A percentile compares a stretch with the other conserved stretches of the same genome.
Conservation (phyloP, 1,140 invertebrate species). For the Adoxophyes honmai region DNA sequence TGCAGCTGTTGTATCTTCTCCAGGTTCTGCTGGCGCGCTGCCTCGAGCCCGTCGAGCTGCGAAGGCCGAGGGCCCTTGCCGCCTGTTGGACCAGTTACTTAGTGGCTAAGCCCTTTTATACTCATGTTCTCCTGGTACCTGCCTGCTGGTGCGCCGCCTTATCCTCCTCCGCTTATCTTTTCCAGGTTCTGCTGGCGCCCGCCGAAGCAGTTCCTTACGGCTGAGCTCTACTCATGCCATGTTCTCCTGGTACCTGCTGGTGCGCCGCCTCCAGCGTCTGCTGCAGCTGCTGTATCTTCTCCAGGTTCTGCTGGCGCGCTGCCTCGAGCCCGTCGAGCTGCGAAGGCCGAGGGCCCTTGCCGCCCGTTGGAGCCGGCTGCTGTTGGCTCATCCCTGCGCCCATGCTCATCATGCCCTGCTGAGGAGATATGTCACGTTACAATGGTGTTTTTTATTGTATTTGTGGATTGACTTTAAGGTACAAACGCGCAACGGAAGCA, state of each 20-base stretch:
- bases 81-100: conserved; percentile 28
- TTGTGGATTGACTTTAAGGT: too few species aligned
- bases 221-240: too few species aligned
- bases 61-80: conserved; percentile 41
- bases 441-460: too few species aligned
- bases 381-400: conserved; percentile 41
- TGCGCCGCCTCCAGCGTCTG: conserved; percentile 86
- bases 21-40: conserved; percentile 67
- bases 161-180: too few species aligned
- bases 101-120: too few species aligned
- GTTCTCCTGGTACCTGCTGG: conserved; percentile 56
- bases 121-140: too few species aligned
- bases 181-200: too few species aligned
- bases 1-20: conserved; percentile 79
- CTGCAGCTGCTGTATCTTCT: conserved; percentile 78
- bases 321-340: conserved; percentile 68
- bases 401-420: conserved; percentile 58
- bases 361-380: conserved; percentile 26
- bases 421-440: too few species aligned
- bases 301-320: conserved; percentile 68
- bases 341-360: conserved; percentile 40
- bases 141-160: too few species aligned
- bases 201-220: too few species aligned
- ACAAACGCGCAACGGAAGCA: too few species aligned
- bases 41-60: conserved; percentile 66